Evolutionary conservation across 2,113 vertebrate species (phyloP), one percentile per base, ranked within the genome.

Genomic region (Empidonax alnorum): DNA sequence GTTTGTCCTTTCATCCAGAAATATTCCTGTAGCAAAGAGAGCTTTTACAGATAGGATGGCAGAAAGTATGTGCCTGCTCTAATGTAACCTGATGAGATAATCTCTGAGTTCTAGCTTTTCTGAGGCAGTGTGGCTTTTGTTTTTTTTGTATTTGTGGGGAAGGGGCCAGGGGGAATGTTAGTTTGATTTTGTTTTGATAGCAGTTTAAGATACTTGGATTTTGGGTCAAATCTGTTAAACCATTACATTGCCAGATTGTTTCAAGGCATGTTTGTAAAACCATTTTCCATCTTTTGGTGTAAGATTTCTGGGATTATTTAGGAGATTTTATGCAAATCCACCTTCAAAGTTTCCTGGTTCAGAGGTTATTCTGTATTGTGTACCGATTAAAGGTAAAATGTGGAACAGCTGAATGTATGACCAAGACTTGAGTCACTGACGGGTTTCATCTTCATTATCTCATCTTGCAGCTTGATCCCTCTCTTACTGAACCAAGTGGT

Each of bases 401-500:
- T 74, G 72, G 37, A 91, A 46, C n/a, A 53, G n/a, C 56, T 76
- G 66, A 93, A 75, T n/a, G 24, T 37, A 21, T 89, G 76, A 81
- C 85, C 81, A 49, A 75, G 52, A 41, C 56, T 53, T 81, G 76
- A 96, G 61, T 95, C 92, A 93, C 78, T 86, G 82, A 37, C 49
- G 65, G 86, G 75, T 95, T 86, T 78, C 23, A 41, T 87, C 71
- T 89, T 72, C 41, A 58, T 35, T 83, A 76, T 92, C 85, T 87
- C 23, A 5, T 62, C 67, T 50, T 86, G 27, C 47, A 80, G 49
- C 53, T 56, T 12, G 5, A 30, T 79, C 20, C 30, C 19, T 78
- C 39, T 86, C 75, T 80, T 37, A 28, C 52, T 78, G 56, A 72
- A 53, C 9, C 56, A 53, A 91, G 35, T 78, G 56, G 39, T 14